These are phyloP conservation scores for Mormoops blainvillei DNA, from an alignment of 2,113 vertebrate species.

Conservation along the genomic window DNA sequence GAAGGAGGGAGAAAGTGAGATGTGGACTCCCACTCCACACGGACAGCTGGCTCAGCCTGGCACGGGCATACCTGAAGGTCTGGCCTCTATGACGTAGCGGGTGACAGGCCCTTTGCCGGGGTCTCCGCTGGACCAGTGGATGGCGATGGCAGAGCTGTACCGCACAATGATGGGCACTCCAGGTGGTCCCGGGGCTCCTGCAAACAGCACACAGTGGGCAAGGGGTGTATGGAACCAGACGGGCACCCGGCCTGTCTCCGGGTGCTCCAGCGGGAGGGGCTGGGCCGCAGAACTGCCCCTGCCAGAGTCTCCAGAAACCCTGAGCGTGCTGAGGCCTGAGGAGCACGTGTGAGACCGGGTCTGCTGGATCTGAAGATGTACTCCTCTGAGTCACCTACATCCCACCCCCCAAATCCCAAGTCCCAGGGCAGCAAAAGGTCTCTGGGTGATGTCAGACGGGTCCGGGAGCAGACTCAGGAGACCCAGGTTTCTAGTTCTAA, in stretches of 20 bases:
- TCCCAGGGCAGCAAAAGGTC: not conserved
- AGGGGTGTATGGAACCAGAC: rapidly evolving
- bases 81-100: slow-evolving; percentile 95
- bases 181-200: slow-evolving; percentile 94
- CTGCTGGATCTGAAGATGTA: rapidly evolving
- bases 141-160: slow-evolving; percentile 92
- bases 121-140: slow-evolving; percentile 96
- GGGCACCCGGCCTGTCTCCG: rapidly evolving
- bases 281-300: rapidly evolving
- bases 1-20: not conserved
- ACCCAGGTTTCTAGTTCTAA: not conserved
- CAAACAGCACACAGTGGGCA: not conserved
- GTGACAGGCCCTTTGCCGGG: slow-evolving; percentile 93
- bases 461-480: not conserved
- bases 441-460: not conserved
- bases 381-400: rapidly evolving
- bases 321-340: rapidly evolving
- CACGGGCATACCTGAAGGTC: slow-evolving; percentile 89
- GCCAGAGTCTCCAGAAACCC: not conserved
- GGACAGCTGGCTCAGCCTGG: rapidly evolving
- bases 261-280: rapidly evolving
- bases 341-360: rapidly evolving
- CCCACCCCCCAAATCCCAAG: not conserved
- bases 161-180: slow-evolving; percentile 94
- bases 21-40: rapidly evolving